These are phyloP conservation scores for Cheilosia vulpina DNA, from an alignment of 2,888 invertebrate genomes.

Conservation along the genomic window DNA sequence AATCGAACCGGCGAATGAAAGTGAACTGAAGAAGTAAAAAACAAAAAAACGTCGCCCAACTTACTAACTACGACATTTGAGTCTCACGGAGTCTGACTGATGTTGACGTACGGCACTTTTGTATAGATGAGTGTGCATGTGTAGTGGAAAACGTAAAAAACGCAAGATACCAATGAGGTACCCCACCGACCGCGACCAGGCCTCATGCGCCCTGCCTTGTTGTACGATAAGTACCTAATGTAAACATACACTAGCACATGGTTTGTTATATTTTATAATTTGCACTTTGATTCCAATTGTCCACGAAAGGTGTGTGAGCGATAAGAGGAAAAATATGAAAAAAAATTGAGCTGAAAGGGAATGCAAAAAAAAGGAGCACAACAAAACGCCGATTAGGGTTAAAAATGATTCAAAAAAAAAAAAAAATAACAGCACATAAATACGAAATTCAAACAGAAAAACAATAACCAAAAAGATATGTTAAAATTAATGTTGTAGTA, in stretches of 20 bases:
- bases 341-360: background rate
- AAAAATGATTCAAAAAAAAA: background rate
- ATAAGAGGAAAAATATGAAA: background rate
- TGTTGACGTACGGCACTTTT: background rate
- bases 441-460: background rate
- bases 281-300: background rate
- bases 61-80: conserved; percentile 1
- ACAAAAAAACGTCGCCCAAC: conserved; percentile 18
- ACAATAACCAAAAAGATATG: background rate
- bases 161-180: conserved; percentile 19
- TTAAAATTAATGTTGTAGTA: too few relatives aligned
- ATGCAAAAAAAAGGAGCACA: conserved; percentile 9
- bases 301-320: conserved; percentile 34
- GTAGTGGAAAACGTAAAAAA: conserved; percentile 30
- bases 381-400: conserved; percentile 34
- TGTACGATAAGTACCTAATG: conserved; percentile 25
- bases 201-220: conserved; percentile 13
- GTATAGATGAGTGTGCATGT: background rate
- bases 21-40: conserved; percentile 60
- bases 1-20: conserved; percentile 65
- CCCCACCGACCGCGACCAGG: background rate
- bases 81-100: background rate
- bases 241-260: conserved; percentile 28
- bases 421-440: background rate
- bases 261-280: conserved; percentile 7